Evolutionary conservation across 2,113 vertebrate genomes (phyloP).

Genomic region (Dipodomys merriami): DNA sequence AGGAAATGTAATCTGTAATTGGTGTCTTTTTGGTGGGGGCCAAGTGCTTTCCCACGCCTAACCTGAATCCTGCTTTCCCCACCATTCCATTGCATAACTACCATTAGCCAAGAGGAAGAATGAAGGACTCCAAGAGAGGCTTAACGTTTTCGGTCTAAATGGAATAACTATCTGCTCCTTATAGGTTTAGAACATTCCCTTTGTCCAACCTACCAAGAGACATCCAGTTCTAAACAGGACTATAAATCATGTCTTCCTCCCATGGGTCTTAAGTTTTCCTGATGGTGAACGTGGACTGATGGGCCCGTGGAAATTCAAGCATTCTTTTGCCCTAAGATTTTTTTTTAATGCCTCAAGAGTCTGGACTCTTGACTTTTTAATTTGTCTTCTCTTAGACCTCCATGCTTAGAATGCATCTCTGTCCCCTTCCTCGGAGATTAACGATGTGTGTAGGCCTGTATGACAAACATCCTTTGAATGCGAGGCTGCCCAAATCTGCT

Average conservation of each 20-base stretch:
- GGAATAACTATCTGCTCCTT: background rate
- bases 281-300: background rate
- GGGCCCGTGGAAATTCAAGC: background rate
- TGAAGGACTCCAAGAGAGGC: background rate
- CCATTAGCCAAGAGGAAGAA: background rate
- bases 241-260: background rate
- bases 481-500: slow-evolving; percentile 5
- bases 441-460: slow-evolving; percentile 40
- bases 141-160: background rate
- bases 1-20: background rate
- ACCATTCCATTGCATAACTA: background rate
- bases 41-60: slow-evolving; percentile 14
- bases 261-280: background rate
- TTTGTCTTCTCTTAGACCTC: slow-evolving; percentile 32
- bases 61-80: background rate
- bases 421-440: slow-evolving; percentile 55
- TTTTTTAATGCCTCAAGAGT: background rate
- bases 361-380: slow-evolving; percentile 17
- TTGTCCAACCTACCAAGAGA: background rate
- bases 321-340: background rate
- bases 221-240: background rate
- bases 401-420: background rate
- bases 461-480: slow-evolving; percentile 62
- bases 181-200: background rate
- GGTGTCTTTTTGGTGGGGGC: background rate